phyloP scores from a whole-genome alignment of 2,888 invertebrate species.

The Protodeltote pygarga region DNA sequence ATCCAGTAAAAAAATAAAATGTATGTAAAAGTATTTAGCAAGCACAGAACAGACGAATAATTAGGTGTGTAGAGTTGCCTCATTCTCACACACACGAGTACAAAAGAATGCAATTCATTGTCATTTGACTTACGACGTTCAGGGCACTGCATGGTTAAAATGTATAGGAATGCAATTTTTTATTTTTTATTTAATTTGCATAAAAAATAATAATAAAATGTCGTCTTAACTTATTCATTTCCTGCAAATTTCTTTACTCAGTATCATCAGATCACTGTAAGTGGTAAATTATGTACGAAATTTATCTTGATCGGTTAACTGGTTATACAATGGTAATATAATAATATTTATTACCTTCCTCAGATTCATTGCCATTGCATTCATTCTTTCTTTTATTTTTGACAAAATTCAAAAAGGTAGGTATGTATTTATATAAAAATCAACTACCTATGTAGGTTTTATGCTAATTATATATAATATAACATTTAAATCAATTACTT shows the following conservation, averaged over 20 bases:
- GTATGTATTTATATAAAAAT: background rate
- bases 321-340: slow-evolving; percentile 21
- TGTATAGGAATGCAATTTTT: no score
- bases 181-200: background rate
- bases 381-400: slow-evolving; percentile 3
- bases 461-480: background rate
- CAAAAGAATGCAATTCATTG: slow-evolving; percentile 4
- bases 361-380: background rate
- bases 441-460: background rate
- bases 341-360: slow-evolving; percentile 15
- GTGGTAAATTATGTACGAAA: slow-evolving; percentile 28
- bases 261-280: slow-evolving; percentile 9
- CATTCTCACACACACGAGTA: slow-evolving; percentile 11
- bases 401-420: background rate
- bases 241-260: slow-evolving; percentile 15
- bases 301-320: slow-evolving; percentile 26
- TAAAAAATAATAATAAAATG: slow-evolving; percentile 4
- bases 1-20: no score
- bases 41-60: slow-evolving; percentile 16
- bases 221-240: slow-evolving; percentile 20
- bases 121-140: slow-evolving; percentile 25
- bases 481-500: no score
- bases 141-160: background rate
- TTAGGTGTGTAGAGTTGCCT: slow-evolving; percentile 9
- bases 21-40: background rate